These are phyloP conservation scores for Diogma glabrata DNA, from an alignment of 2,888 invertebrate genomes.

Conservation along the genomic window DNA sequence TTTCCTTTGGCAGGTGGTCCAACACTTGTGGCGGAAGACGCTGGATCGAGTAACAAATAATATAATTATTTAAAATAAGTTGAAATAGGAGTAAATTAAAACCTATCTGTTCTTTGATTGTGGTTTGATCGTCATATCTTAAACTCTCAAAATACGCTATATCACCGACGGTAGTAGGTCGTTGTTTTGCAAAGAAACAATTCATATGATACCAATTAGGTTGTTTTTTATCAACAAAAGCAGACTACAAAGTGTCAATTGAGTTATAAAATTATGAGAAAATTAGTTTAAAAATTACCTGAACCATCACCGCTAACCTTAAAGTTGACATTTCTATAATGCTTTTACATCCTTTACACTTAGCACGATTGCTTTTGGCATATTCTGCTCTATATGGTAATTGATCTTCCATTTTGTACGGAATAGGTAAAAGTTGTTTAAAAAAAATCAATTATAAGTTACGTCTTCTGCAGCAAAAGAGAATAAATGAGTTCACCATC, in stretches of 20 bases:
- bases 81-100: conserved; percentile 20
- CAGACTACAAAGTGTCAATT: conserved; percentile 47
- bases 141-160: conserved; percentile 72
- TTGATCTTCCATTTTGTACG: conserved; percentile 32
- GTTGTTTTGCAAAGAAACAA: conserved; percentile 78
- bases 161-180: conserved; percentile 60
- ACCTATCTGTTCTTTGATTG: conserved; percentile 58
- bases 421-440: neutral
- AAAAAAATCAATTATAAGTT: no score
- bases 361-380: conserved; percentile 72
- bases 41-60: neutral
- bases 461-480: no score
- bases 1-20: conserved; percentile 42
- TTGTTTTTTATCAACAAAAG: conserved; percentile 74
- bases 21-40: conserved; percentile 29
- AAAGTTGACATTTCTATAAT: conserved; percentile 61
- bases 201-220: conserved; percentile 79
- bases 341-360: conserved; percentile 74
- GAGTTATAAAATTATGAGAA: neutral
- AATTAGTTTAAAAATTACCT: conserved; percentile 45
- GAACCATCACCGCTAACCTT: conserved; percentile 77
- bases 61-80: neutral
- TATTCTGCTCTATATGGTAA: conserved; percentile 80
- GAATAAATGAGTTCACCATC: no score
- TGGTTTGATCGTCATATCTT: conserved; percentile 73